Base-by-base conservation (phyloP, 2,888 invertebrate species). In the Scelioninae gen. 1 region DNA sequence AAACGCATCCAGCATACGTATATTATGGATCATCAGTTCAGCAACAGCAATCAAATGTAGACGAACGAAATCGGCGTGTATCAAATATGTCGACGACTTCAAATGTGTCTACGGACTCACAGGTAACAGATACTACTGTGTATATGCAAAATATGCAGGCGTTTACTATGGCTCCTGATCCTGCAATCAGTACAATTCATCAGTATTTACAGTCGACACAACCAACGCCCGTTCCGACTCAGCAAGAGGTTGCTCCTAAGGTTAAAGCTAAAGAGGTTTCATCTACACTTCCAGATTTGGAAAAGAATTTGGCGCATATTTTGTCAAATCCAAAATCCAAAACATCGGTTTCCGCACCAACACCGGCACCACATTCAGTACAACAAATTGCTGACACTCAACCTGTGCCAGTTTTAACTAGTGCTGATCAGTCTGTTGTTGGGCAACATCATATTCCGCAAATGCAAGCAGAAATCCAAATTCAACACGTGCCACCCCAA, bases 301-400 rank as follows among this genome's bases (percentile, higher is more conserved):
- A 91, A 3, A 92, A 92, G 84, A 92, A 92, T 87, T 85, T 92
- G 31, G 92, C 92, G 2, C 92, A 92, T 66, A 92, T 92, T 82
- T 84, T 92, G 8, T 92, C 92, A 0, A 92, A 92, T 85, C 92
- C 92, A 0, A 92, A 92, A 74, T 88, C 91, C 0, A 92, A 92
- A 65, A 88, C 90, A 2, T 82, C 85, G 5, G 72, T 32, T 8
- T 9, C 63, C 4, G 31, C 53, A 7, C 13, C 60, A 8, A 16
- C 53, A 7, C 9, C 72, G 4, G 23, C 74, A 2, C 32, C 58
- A 5, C 77, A 62, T 13, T 13, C 47, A 0, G 45, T 71, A 11
- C 76, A 66, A n/a, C 55, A 16, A 8, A n/a, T 56, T 11, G 29
- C 62, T 1, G 68, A 62, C 10, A 0, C 53, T 0, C 60, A 60